Evolutionary conservation across 2,888 invertebrate genomes (phyloP).

Genomic region (Odontomyia ornata): DNA sequence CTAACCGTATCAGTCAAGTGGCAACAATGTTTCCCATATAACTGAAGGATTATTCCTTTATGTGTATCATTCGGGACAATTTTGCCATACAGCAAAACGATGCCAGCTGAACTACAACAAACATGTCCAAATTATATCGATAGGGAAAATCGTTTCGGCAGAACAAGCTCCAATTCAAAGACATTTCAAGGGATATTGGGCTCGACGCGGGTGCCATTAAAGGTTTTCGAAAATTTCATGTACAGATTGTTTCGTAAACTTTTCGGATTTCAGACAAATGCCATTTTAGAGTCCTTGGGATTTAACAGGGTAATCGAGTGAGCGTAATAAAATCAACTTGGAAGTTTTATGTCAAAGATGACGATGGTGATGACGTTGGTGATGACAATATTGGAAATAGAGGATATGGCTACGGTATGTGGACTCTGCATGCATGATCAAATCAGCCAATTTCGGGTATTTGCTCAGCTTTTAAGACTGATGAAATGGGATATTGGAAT

Average conservation of each 20-base stretch:
- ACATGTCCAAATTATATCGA: conserved; percentile 13
- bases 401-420: too few relatives aligned
- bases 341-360: conserved; percentile 5
- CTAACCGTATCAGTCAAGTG: background rate
- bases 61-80: conserved; percentile 2
- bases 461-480: background rate
- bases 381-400: background rate
- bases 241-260: conserved; percentile 39
- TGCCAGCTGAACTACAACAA: conserved; percentile 1
- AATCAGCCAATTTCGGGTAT: conserved; percentile 4
- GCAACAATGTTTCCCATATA: conserved; percentile 11
- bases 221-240: conserved; percentile 37
- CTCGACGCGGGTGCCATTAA: conserved; percentile 32
- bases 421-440: too few relatives aligned
- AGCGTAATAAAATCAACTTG: conserved; percentile 36
- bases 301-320: conserved; percentile 31
- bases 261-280: conserved; percentile 30
- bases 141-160: conserved; percentile 7
- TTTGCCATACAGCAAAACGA: conserved; percentile 3
- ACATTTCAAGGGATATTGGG: conserved; percentile 22
- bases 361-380: background rate
- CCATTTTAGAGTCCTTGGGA: conserved; percentile 10
- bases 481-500: background rate
- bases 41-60: conserved; percentile 37
- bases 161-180: conserved; percentile 17